These are phyloP conservation scores for Zonotrichia albicollis DNA, from an alignment of 2,797 vertebrate genomes.

Conservation along the genomic window DNA sequence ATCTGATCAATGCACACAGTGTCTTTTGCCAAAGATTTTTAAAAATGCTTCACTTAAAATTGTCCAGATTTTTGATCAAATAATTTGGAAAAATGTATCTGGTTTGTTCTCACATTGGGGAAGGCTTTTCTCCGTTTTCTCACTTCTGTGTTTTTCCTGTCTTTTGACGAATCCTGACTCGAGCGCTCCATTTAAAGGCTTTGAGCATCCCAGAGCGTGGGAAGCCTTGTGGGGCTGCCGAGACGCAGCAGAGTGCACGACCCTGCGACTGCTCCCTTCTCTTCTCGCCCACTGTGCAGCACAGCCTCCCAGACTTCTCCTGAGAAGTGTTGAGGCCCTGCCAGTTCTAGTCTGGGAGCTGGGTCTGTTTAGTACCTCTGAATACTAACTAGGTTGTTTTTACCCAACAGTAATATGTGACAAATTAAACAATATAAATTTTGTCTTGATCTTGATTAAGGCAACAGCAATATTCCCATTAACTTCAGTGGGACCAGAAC, in stretches of 20 bases:
- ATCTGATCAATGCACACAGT: background rate
- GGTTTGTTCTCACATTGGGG: constrained; percentile 7
- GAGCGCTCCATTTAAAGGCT: constrained; percentile 14
- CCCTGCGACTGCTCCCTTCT: constrained; percentile 39
- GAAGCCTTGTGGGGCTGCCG: constrained; percentile 35
- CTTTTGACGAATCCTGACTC: constrained; percentile 5
- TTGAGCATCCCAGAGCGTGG: background rate
- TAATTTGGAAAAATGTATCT: constrained; percentile 18
- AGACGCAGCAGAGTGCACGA: background rate
- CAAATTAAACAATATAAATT: constrained; percentile 68
- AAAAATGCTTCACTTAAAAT: background rate
- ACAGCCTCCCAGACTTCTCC: constrained; percentile 27
- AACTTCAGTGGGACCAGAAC: constrained; percentile 57
- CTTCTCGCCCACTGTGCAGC: background rate
- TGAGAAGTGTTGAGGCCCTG: constrained; percentile 56
- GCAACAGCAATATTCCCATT: constrained; percentile 56
- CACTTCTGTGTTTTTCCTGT: constrained; percentile 35
- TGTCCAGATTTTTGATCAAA: constrained; percentile 38
- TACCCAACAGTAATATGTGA: constrained; percentile 58
- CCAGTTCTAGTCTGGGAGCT: constrained; percentile 57
- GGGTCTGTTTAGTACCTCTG: constrained; percentile 53
- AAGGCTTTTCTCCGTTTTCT: constrained; percentile 29
- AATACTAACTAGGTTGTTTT: constrained; percentile 67
- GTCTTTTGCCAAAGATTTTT: background rate
- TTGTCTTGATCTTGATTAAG: constrained; percentile 65